These are phyloP conservation scores for Oreochromis mossambicus DNA, from an alignment of 2,797 vertebrate species.

Conservation along the genomic window DNA sequence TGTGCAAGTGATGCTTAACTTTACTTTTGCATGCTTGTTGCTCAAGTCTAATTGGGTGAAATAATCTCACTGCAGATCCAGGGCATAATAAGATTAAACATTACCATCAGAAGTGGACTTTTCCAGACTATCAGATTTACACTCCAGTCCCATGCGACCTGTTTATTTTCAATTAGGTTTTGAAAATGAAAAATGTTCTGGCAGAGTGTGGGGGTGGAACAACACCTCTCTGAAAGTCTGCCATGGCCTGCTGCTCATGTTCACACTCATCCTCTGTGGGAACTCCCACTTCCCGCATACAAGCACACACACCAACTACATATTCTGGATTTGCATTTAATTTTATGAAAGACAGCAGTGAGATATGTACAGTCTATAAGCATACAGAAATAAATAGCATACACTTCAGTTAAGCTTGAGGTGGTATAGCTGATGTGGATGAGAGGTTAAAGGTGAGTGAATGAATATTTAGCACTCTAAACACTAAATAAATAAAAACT, in stretches of 20 bases:
- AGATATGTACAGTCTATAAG: not conserved
- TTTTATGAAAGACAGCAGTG: not conserved
- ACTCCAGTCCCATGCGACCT: conserved; percentile 60
- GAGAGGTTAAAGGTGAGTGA: not conserved
- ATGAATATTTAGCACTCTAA: not conserved
- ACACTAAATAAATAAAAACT: not conserved
- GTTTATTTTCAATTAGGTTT: conserved; percentile 78
- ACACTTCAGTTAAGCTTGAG: not conserved
- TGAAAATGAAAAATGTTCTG: conserved; percentile 57
- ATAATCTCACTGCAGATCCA: conserved; percentile 67
- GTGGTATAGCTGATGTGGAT: not conserved
- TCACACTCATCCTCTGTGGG: conserved; percentile 31
- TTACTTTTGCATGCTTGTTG: conserved; percentile 51
- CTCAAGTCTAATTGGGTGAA: conserved; percentile 71
- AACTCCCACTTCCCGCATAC: conserved; percentile 24
- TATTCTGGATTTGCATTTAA: not conserved
- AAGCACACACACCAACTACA: not conserved
- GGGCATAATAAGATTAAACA: conserved; percentile 71
- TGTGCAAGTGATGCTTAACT: conserved; percentile 41
- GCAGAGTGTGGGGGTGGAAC: conserved; percentile 47
- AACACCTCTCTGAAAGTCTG: conserved; percentile 44
- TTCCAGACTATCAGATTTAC: conserved; percentile 71
- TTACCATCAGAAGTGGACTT: conserved; percentile 61
- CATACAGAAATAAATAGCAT: not conserved
- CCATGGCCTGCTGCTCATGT: conserved; percentile 49